Evolutionary conservation across 2,888 invertebrate genomes (phyloP), one percentile per base, ranked within the genome.

Genomic region (Buathra laborator): DNA sequence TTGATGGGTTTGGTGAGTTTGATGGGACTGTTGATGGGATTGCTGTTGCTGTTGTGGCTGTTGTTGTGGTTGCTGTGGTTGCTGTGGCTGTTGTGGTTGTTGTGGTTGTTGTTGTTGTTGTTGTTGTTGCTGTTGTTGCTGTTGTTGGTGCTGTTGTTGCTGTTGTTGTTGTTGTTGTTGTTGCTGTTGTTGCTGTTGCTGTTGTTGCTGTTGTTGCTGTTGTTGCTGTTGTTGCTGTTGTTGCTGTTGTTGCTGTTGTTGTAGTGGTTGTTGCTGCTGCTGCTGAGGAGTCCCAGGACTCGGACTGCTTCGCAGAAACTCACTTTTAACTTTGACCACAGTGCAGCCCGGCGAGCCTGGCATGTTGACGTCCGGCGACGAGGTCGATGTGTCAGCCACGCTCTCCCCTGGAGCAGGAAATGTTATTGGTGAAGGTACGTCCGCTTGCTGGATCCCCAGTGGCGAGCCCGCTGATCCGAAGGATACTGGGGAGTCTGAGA

Each of bases 331-430:
- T 90, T 93, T 94, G 91, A 94, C 90, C 90, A 92, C 90, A 77
- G 93, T 92, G 90, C 94, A 93, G 90, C 93, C 94, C 94, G 97
- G 97, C 94, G 98, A 98, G 94, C 97, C 96, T 94, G 97, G 97
- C 94, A 97, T 96, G 92, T 96, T 95, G 95, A 98, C 98, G 95
- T 98, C 98, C 94, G 98, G 98, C 94, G 98, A 98, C 94, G 98
- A 98, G 94, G 98, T 98, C 94, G 97, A 98, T 94, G 98, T 98
- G 95, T 98, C 98, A 94, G 98, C 98, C 95, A 98, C 97, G 94
- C 98, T 98, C 95, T 98, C 98, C 95, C 97, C 97, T 97, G 96
- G 92, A 91, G 93, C 92, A 93, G 93, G 92, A 93, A 93, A 91
- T 89, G 91, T 91, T 92, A 93, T 92, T 88, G 93, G 93, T 92